These are phyloP conservation scores for Zaprionus obscuricornis DNA, from an alignment of 2,888 invertebrate genomes.

Conservation along the genomic window DNA sequence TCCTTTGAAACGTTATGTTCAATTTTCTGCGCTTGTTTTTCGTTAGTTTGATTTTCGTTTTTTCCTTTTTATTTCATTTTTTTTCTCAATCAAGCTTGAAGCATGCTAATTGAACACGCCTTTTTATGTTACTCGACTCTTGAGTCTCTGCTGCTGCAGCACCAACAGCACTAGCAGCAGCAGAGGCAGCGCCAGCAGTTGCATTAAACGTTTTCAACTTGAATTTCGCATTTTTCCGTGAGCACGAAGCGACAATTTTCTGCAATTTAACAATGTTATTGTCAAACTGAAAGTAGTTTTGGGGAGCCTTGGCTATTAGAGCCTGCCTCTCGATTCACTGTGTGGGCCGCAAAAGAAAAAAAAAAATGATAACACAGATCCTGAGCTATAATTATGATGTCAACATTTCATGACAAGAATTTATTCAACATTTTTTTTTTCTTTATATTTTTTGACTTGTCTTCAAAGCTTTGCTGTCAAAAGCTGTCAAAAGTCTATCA, in stretches of 20 bases:
- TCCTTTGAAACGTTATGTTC: constrained; percentile 62
- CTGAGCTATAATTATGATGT: no score
- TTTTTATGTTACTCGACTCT: constrained; percentile 60
- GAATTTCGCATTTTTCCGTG: constrained; percentile 44
- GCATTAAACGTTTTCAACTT: constrained; percentile 73
- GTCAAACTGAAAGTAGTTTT: constrained; percentile 37
- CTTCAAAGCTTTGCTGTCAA: no score
- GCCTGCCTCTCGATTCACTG: no score
- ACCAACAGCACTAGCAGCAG: constrained; percentile 46
- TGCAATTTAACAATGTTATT: constrained; percentile 50
- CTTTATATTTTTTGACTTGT: no score
- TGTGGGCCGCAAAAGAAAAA: no score
- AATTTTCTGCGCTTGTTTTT: constrained; percentile 74
- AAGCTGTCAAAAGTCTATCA: no score
- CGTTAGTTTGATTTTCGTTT: constrained; percentile 19
- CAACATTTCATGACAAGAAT: no score
- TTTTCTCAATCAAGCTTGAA: constrained; percentile 40
- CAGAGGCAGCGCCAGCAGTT: constrained; percentile 42
- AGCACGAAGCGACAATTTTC: constrained; percentile 56
- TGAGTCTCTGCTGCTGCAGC: no score
- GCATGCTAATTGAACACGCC: constrained; percentile 77
- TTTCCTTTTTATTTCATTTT: constrained; percentile 3
- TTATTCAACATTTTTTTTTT: no score
- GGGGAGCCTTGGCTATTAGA: no score
- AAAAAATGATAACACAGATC: no score